Evolutionary conservation across 2,113 vertebrate species (phyloP), one percentile per base, ranked within the genome.

Genomic region (Mormyrus iriodes): DNA sequence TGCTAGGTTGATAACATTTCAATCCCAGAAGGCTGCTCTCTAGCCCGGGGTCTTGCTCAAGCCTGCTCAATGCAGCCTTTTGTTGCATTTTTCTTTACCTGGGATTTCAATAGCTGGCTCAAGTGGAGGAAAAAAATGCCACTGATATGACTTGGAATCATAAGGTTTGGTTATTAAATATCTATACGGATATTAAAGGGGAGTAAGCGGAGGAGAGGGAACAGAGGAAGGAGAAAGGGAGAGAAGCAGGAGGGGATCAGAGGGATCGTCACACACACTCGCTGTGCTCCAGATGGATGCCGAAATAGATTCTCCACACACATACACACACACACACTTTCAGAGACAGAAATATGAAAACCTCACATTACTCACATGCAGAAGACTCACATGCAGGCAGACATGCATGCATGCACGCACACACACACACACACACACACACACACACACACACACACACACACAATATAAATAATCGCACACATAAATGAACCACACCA

Each of bases 401-500:
- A 90, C 85, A 90, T 86, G 89, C 21, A 65, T 24, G n/a, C 21
- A 1, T 19, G 7, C 3, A 27, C 13, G 24, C 13, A 2, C 7
- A 89, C 90, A 87, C 88, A 91, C 10, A 35, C 85, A 87, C 65
- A 90, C 85, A 89, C 87, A 90, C 88, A 92, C 90, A 93, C 83
- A 51, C 76, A 89, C 91, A 87, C 86, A 91, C 15, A 46, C 65
- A 90, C 21, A 13, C 55, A n/a, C 8, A 27, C 88, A 86, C 53
- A 24, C 53, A 55, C 88, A 90, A 86, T 58, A 83, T 69, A 87
- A 46, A 85, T 76, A 90, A 35, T n/a, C 55, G 7, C 55, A 58
- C 1, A 61, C 21, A 19, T 61, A 52, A 1, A 90, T 76, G 44
- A 88, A 27, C 44, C 44, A 51, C n/a, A 61, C n/a, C 24, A 12